phyloP scores from a whole-genome alignment of 2,113 vertebrate species.

The Antechinus flavipes region DNA sequence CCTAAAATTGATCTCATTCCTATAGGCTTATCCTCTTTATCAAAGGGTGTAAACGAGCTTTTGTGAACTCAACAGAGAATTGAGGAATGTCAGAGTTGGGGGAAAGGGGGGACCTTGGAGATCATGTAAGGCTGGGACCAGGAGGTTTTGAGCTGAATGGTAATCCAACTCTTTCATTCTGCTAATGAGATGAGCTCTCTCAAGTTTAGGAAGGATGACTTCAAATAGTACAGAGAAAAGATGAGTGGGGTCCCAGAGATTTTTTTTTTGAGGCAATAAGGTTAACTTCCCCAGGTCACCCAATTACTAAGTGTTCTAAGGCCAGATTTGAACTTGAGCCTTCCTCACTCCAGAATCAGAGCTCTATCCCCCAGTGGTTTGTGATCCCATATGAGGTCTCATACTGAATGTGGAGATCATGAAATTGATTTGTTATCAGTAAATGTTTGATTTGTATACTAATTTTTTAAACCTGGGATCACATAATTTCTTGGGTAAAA shows the following conservation, averaged over 20 bases:
- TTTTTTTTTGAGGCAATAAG: background rate
- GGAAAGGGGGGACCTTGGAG: background rate
- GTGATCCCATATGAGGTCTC: too few relatives aligned
- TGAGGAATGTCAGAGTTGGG: background rate
- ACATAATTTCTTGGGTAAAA: too few relatives aligned
- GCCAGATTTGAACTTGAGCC: too few relatives aligned
- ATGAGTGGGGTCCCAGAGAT: too few relatives aligned
- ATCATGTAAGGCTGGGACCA: background rate
- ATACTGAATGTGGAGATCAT: too few relatives aligned
- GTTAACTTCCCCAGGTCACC: background rate
- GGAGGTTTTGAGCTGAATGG: background rate
- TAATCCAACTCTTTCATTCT: background rate
- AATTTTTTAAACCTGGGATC: too few relatives aligned
- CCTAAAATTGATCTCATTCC: background rate
- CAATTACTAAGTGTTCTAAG: background rate
- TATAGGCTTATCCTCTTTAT: constrained; percentile 7
- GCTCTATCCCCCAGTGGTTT: background rate
- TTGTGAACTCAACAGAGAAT: background rate
- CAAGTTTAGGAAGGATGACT: too few relatives aligned
- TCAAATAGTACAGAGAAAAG: too few relatives aligned
- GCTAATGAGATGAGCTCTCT: background rate
- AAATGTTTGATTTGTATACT: too few relatives aligned
- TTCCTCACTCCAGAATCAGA: background rate
- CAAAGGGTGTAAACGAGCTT: background rate
- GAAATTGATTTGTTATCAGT: too few relatives aligned